Conservation (phyloP, 2,113 vertebrate genomes). For the Istiophorus platypterus region DNA sequence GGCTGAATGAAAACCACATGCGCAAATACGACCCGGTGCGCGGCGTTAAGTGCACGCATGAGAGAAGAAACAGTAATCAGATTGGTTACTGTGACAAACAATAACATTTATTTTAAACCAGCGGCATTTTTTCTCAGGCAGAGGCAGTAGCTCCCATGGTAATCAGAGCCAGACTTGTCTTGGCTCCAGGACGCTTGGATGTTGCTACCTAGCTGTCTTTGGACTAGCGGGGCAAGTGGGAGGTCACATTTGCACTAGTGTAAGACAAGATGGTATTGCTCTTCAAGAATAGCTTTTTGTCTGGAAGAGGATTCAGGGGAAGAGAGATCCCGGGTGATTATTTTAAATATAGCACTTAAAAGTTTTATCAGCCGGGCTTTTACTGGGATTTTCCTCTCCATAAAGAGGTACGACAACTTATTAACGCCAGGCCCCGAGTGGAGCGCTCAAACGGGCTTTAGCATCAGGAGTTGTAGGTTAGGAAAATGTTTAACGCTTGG, state of each 20-base stretch:
- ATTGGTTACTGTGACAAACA: conserved; percentile 98
- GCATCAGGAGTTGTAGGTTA: not conserved
- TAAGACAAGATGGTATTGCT: conserved; percentile 29
- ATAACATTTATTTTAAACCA: conserved; percentile 98
- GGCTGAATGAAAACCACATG: conserved; percentile 93
- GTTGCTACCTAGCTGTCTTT: conserved; percentile 82
- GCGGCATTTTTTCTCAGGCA: conserved; percentile 90
- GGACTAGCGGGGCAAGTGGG: conserved; percentile 86
- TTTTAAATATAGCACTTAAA: conserved; percentile 13
- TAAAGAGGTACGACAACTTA: not conserved
- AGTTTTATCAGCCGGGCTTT: conserved; percentile 5
- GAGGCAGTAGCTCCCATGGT: conserved; percentile 90
- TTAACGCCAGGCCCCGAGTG: not conserved
- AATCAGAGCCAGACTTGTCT: conserved; percentile 94
- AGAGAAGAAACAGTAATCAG: conserved; percentile 93
- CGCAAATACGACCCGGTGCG: conserved; percentile 90
- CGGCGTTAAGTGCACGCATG: conserved; percentile 84
- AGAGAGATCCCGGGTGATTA: conserved; percentile 16
- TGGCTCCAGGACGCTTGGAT: conserved; percentile 66
- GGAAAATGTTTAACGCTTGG: not conserved
- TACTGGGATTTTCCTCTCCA: conserved; percentile 25
- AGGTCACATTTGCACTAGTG: conserved; percentile 86
- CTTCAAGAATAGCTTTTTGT: conserved; percentile 47
- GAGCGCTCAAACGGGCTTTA: not conserved
- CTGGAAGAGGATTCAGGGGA: conserved; percentile 20